Evolutionary conservation across 1,140 invertebrate genomes (phyloP).

Genomic region (Aethina tumida): DNA sequence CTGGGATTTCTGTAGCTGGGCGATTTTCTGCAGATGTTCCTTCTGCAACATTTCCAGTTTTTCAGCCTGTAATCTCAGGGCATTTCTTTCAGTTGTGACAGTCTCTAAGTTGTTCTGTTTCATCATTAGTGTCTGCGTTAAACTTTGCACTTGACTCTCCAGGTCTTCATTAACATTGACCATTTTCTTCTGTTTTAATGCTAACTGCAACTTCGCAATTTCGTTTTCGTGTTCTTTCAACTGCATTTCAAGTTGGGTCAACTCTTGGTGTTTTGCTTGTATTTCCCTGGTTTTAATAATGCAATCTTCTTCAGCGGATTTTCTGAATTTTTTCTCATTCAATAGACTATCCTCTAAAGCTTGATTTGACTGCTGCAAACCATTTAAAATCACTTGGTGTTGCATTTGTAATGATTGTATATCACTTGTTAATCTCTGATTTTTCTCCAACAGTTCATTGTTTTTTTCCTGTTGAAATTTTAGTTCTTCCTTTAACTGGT

Average conservation of each 20-base stretch:
- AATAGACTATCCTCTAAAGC: constrained; percentile 44
- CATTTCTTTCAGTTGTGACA: constrained; percentile 70
- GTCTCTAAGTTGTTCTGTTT: constrained; percentile 71
- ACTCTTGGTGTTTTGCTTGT: constrained; percentile 32
- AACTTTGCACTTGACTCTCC: constrained; percentile 54
- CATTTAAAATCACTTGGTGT: constrained; percentile 27
- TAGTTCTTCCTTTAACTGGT: constrained; percentile 43
- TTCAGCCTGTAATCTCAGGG: constrained; percentile 65
- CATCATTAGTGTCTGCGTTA: constrained; percentile 70
- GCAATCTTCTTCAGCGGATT: constrained; percentile 51
- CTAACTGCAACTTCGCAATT: constrained; percentile 18
- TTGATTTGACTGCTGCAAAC: constrained; percentile 21
- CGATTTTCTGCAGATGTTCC: constrained; percentile 25
- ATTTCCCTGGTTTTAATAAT: constrained; percentile 45
- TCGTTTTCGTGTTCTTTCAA: constrained; percentile 17
- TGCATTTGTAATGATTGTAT: constrained; percentile 34
- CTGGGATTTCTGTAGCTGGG: constrained; percentile 23
- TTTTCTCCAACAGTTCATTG: constrained; percentile 42
- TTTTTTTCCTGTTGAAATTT: constrained; percentile 52
- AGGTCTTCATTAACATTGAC: constrained; percentile 39
- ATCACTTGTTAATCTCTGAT: constrained; percentile 46
- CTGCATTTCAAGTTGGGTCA: constrained; percentile 40
- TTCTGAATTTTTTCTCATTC: constrained; percentile 42
- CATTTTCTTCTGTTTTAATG: constrained; percentile 12
- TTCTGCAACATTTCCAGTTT: constrained; percentile 51